Base-by-base conservation (phyloP, 37 sponge, comb jelly and placozoan species). In the Dysidea cf. avara region DNA sequence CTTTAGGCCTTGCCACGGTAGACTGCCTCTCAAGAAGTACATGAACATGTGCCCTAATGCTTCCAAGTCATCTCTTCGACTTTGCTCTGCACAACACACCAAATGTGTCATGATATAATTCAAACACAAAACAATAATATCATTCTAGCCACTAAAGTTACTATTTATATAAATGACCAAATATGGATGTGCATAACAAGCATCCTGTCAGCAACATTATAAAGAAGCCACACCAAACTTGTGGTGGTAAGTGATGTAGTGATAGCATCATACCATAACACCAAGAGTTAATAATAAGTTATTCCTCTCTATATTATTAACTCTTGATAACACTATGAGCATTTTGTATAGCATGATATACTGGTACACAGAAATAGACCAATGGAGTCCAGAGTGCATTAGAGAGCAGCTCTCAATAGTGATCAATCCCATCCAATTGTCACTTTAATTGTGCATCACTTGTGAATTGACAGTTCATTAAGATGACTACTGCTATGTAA, bases 41-140 rank as follows among this genome's bases (percentile, higher is more conserved):
- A 97, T 88, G 69, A 97, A 97, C 99, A 97, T 97, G 85, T 97
- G 95, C 11, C 99, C 99, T 24, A 97, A 67, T 39, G 99, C 99
- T 64, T 97, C 99, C 68, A 97, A 63, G 56, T 97, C 99, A 69
- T 97, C 99, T 56, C 99, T 78, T 29, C 99, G 75, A 82, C 99
- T 97, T 82, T 97, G 99, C 63, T 97, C 99, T 89, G 75, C 21
- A 66, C 30, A n/a, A n/a, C n/a, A n/a, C n/a, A n/a, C n/a, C n/a
- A 43, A 43, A 43, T 12, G n/a, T n/a, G 26, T 59, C 12, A 64
- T 36, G 30, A n/a, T 16, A 21, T 21, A 14, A 64, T n/a, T 28
- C 9, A 31, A 31, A n/a, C 9, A 31, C 31, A 3, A 5, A 21
- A 35, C 13, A 9, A 16, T 7, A 64, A 9, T 31, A 36, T 64